Base-by-base conservation (phyloP, 2,113 vertebrate genomes). In the Zapornia atra region DNA sequence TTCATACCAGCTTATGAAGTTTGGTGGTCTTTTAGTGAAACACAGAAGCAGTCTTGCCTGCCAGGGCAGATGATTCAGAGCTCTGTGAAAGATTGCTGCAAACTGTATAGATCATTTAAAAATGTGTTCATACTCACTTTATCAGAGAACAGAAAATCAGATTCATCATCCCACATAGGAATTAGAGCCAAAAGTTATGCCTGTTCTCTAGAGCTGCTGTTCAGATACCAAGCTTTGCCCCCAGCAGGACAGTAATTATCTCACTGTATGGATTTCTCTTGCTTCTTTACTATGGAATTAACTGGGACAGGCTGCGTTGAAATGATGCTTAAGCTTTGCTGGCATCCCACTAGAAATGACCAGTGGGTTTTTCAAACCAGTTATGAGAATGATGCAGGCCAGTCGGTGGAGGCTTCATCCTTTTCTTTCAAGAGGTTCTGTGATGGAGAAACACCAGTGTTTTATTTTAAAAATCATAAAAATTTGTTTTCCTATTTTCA, bases 141-240 rank as follows among this genome's bases (percentile, higher is more conserved):
- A n/a, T 82, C 34, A 65, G 54, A 85, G 92, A 66, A 5, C 24
- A 59, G 50, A 91, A 71, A 61, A 70, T 61, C 50, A 81, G 59
- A 57, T 48, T 9, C 0, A 0, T 60, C 77, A 64, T 69, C 11
- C 29, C 11, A 6, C 3, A 25, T 0, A 46, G 20, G 19, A 77
- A 42, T 44, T 73, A 20, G 20, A 77, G 15, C 26, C 69, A 81
- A 59, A 77, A 81, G 26, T 63, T 77, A 5, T 75, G 51, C 53
- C n/a, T 82, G 69, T 19, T 81, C 15, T 25, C 44, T 59, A 42
- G 25, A 73, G 36, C 19, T 69, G 5, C 44, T 73, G 15, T 60
- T 86, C 86, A 59, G 83, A 14, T 61, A 86, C 2, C 1, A 60
- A 59, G 5, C 24, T 82, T 82, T 83, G 25, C 17, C 59, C 86